Base-by-base conservation (phyloP, 2,113 vertebrate genomes). In the Benitochromis conjunctus region DNA sequence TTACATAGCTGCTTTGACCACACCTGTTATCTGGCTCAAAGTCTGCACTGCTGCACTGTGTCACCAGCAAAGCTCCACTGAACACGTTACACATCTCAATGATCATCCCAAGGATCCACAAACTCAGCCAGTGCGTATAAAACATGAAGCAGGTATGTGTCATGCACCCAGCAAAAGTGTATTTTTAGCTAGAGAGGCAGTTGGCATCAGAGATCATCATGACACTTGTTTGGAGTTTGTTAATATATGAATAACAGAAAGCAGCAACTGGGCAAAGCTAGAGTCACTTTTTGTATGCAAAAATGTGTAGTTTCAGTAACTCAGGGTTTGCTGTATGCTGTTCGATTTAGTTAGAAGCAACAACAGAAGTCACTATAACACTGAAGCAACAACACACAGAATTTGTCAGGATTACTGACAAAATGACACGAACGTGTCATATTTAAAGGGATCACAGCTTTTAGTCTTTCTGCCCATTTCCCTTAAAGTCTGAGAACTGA, bases 211-310 rank as follows among this genome's bases (percentile, higher is more conserved):
- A 66, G 62, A 9, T 69, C 24, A 66, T 66, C 60, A 3, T 21
- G 54, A 53, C 74, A 57, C 14, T 74, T 82, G 56, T 79, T 11
- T 51, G 19, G 41, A 55, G 10, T 92, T 90, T 92, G 84, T 86
- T 87, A n/a, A 74, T 29, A 7, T 19, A 19, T 74, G 82, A 66
- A 74, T 76, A 77, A 77, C 54, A 64, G 79, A 81, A 69, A 64
- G 19, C 48, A 41, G 29, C 69, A 46, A 57, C 62, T 60, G 43
- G 4, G 10, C 11, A 6, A 6, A 24, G 78, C 24, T 34, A 74
- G 36, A 48, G 24, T 31, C 69, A n/a, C 16, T 51, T 51, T 76
- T 53, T 76, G 24, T 29, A 26, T 76, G 26, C 46, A 51, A 76
- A 76, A 76, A 53, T 76, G 46, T 53, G 46, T 53, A 34, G 26